Evolutionary conservation across 2,797 vertebrate species (phyloP).

Genomic region (Monodelphis domestica): DNA sequence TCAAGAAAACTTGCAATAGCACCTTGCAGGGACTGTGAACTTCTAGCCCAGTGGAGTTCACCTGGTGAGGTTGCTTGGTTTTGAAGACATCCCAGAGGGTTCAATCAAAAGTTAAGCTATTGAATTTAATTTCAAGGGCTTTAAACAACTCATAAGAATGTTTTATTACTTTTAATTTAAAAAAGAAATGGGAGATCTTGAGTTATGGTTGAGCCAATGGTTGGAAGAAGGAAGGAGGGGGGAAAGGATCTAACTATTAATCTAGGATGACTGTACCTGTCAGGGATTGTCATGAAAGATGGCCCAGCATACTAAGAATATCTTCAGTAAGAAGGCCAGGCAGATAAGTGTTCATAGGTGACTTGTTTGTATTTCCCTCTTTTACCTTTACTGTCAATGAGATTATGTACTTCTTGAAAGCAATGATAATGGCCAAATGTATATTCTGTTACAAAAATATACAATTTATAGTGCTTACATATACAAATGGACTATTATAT

Average conservation of each 20-base stretch:
- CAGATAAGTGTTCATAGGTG: neutral
- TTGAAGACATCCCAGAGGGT: conserved; percentile 12
- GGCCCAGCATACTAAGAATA: neutral
- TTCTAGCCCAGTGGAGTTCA: neutral
- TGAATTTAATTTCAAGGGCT: neutral
- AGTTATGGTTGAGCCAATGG: conserved; percentile 18
- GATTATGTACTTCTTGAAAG: conserved; percentile 8
- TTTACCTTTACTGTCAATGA: conserved; percentile 11
- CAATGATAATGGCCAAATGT: conserved; percentile 1
- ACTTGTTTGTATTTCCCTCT: neutral
- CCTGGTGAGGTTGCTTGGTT: neutral
- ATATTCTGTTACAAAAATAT: neutral
- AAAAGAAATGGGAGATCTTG: conserved; percentile 9
- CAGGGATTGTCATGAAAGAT: neutral
- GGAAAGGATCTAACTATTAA: neutral
- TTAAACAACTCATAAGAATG: conserved; percentile 47
- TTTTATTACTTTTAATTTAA: conserved; percentile 35
- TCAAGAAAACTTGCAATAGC: neutral
- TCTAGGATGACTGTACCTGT: neutral
- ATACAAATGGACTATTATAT: conserved; percentile 6
- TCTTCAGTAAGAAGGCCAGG: neutral
- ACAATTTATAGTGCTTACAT: neutral
- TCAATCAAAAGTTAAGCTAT: neutral
- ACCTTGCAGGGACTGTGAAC: neutral
- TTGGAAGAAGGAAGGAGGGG: conserved; percentile 15